These are phyloP conservation scores for Hycleus phaleratus DNA, from an alignment of 1,140 invertebrate species.

Conservation along the genomic window DNA sequence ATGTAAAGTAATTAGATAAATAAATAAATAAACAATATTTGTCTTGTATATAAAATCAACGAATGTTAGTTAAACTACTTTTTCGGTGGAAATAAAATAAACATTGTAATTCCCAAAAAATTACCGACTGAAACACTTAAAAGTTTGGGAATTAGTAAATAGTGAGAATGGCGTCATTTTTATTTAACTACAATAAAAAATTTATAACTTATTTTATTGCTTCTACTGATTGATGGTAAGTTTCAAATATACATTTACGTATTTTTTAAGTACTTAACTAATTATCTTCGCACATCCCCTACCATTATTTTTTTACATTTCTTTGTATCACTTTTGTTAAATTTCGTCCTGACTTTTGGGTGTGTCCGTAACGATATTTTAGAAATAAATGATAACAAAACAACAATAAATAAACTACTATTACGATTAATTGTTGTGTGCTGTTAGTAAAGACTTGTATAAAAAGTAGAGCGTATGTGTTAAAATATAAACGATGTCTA, in stretches of 20 bases:
- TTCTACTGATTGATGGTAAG: conserved; percentile 4
- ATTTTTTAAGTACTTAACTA: conserved; percentile 10
- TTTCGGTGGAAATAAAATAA: too few relatives aligned
- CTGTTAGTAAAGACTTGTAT: conserved; percentile 12
- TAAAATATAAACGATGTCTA: conserved; percentile 8
- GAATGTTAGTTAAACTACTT: too few relatives aligned
- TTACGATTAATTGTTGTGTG: conserved; percentile 3
- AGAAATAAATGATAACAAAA: neutral
- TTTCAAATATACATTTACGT: conserved; percentile 1
- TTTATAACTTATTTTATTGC: conserved; percentile 3
- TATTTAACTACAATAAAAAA: neutral
- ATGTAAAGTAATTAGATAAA: too few relatives aligned
- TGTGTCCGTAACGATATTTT: conserved; percentile 11
- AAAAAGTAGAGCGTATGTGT: conserved; percentile 14
- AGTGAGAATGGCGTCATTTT: neutral
- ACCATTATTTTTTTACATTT: conserved; percentile 3
- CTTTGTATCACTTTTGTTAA: neutral
- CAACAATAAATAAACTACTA: too few relatives aligned
- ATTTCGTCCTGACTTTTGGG: conserved; percentile 11
- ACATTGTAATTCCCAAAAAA: conserved; percentile 9
- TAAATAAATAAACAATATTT: too few relatives aligned
- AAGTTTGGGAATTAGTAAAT: conserved; percentile 11
- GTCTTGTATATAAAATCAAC: too few relatives aligned
- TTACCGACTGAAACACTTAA: conserved; percentile 13
- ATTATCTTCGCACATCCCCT: conserved; percentile 5